Conservation (phyloP, 1,140 invertebrate genomes). For the Drosophila nigromelanica region DNA sequence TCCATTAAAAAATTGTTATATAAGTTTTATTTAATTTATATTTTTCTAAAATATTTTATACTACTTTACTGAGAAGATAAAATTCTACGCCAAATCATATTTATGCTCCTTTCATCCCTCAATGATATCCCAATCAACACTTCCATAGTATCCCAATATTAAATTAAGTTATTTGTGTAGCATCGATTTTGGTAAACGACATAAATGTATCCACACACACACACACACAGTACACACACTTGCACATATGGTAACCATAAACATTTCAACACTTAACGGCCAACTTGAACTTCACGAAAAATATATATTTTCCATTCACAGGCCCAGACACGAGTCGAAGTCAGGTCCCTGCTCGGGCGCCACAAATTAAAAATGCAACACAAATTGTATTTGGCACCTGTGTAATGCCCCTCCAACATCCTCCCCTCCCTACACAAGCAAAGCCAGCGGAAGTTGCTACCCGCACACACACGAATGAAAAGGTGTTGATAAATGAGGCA, state of each 20-base stretch:
- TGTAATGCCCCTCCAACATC: constrained; percentile 12
- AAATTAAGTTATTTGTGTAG: constrained; percentile 16
- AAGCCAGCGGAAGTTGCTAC: constrained; percentile 42
- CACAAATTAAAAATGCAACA: constrained; percentile 77
- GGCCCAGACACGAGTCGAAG: constrained; percentile 14
- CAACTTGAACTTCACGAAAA: constrained; percentile 57
- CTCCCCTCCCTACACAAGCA: background rate
- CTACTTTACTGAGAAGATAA: background rate
- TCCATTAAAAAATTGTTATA: too few species aligned
- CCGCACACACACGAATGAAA: constrained; percentile 47
- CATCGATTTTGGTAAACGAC: constrained; percentile 10
- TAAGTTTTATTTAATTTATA: too few species aligned
- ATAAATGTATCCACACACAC: constrained; percentile 10
- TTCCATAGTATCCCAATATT: background rate
- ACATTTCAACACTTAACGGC: constrained; percentile 45
- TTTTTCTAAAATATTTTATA: too few species aligned
- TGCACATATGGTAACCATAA: constrained; percentile 2
- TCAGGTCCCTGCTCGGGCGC: constrained; percentile 16
- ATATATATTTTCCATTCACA: constrained; percentile 24
- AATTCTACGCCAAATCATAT: background rate
- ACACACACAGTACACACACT: background rate
- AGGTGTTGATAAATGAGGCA: constrained; percentile 74
- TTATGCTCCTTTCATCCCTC: background rate
- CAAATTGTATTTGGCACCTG: constrained; percentile 80
- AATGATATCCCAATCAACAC: background rate